Evolutionary conservation across 2,888 invertebrate genomes (phyloP), one percentile per base, ranked within the genome.

Genomic region (Tenthredo distinguenda): DNA sequence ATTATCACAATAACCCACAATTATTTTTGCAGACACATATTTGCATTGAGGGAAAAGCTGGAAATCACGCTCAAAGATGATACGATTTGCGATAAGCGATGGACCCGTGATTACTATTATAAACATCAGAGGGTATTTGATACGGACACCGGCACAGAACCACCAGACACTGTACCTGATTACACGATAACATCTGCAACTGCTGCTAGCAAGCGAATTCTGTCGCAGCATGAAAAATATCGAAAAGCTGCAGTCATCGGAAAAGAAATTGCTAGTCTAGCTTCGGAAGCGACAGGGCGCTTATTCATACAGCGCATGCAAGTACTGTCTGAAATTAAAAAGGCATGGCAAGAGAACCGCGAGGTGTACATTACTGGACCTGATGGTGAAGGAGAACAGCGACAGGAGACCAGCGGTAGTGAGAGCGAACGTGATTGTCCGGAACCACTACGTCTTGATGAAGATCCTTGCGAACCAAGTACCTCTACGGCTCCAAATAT

Each of bases 51-150:
- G 15, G 72, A 74, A 7, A 31, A 21, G 12, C 72, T 74, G 6
- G 0, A 74, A 74, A 74, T 74, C 9, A 74, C 72, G 6, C 43
- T 74, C 18, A 26, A 15, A 15, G 40, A 43, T 21, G 72, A 40
- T 3, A n/a, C 72, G 18, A 74, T 74, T 7, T 74, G 72, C 37
- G 40, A 74, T 31, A 74, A 74, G 21, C 72, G 72, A 9, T 74
- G 72, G 72, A 74, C 72, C n/a, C 72, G 72, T 21, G 72, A 74
- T 40, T 74, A 74, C 12, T 74, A 74, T 12, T 74, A 74, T 21
- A 74, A 37, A 74, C 1, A 40, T 18, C 72, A 74, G 21, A 37
- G 72, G 21, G 43, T 74, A 40, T 74, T 40, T 43, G 15, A 72
- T 4, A 68, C 31, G 26, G 21, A 31, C 15, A 12, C 72, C 18